These are phyloP conservation scores for Ceyx erithaca DNA, from an alignment of 2,797 vertebrate species.

Conservation along the genomic window DNA sequence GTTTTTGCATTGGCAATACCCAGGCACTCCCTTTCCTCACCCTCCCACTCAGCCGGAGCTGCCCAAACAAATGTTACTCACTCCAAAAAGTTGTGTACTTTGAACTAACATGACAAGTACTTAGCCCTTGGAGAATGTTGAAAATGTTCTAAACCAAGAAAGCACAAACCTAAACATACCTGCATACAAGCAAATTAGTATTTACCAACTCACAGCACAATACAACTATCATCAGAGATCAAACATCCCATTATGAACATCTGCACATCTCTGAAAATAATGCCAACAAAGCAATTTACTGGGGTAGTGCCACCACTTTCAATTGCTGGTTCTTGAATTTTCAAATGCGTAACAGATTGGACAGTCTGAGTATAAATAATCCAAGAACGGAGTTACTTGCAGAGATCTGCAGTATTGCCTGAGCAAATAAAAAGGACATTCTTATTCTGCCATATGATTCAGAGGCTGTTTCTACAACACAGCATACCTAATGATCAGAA, in stretches of 20 bases:
- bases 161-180: neutral
- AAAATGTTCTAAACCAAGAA: neutral
- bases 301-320: neutral
- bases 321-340: constrained; percentile 23
- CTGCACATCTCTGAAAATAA: constrained; percentile 13
- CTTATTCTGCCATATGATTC: neutral
- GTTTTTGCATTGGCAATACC: neutral
- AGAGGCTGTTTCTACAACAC: neutral
- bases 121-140: neutral
- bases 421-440: neutral
- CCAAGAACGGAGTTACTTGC: neutral
- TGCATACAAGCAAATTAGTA: neutral
- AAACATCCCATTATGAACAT: constrained; percentile 13
- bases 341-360: neutral
- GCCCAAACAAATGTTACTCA: neutral
- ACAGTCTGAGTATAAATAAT: neutral
- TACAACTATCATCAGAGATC: neutral
- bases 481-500: neutral
- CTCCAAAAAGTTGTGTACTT: neutral
- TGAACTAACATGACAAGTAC: neutral
- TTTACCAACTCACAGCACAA: neutral
- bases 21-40: neutral
- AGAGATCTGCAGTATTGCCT: neutral
- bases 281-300: neutral
- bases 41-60: neutral